Percentiles rank a stretch among this genome's conserved stretches.
phyloP scores from a whole-genome alignment of 2,888 invertebrate species.

The Aporophyla lueneburgensis region DNA sequence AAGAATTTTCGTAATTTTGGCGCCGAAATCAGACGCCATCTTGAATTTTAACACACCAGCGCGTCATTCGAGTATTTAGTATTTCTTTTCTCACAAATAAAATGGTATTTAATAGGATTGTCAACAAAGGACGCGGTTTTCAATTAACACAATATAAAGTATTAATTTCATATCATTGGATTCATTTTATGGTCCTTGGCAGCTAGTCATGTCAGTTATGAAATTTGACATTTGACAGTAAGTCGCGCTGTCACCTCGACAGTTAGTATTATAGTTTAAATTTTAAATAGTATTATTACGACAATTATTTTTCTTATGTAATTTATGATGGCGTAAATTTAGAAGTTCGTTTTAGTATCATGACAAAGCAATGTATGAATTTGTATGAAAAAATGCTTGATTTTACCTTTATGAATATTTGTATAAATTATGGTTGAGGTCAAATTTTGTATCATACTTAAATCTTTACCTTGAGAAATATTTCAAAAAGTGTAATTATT shows the following conservation, averaged over 20 bases:
- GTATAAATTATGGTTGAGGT: slow-evolving; percentile 77
- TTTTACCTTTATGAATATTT: slow-evolving; percentile 78
- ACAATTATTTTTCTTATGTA: slow-evolving; percentile 78
- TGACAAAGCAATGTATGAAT: slow-evolving; percentile 87
- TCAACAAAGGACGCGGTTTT: slow-evolving; percentile 57
- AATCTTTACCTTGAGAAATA: slow-evolving; percentile 21
- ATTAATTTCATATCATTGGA: slow-evolving; percentile 65
- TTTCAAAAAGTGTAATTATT: slow-evolving; percentile 10
- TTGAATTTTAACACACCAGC: slow-evolving; percentile 59
- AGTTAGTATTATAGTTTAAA: slow-evolving; percentile 74
- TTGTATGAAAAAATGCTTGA: slow-evolving; percentile 82
- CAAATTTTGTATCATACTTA: slow-evolving; percentile 45
- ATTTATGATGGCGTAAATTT: slow-evolving; percentile 89
- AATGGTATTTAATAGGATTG: slow-evolving; percentile 40
- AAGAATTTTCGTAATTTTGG: slow-evolving; percentile 58
- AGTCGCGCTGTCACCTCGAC: slow-evolving; percentile 74
- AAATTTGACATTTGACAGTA: slow-evolving; percentile 76
- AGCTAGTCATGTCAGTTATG: slow-evolving; percentile 87
- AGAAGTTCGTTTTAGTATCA: slow-evolving; percentile 88
- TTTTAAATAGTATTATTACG: slow-evolving; percentile 71
- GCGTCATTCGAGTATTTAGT: slow-evolving; percentile 43
- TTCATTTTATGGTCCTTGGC: slow-evolving; percentile 76
- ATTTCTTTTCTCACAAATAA: slow-evolving; percentile 55
- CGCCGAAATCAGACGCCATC: slow-evolving; percentile 59
- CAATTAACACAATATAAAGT: slow-evolving; percentile 59